Base-by-base conservation (phyloP, 2,888 invertebrate genomes). In the Andrena flavipes region DNA sequence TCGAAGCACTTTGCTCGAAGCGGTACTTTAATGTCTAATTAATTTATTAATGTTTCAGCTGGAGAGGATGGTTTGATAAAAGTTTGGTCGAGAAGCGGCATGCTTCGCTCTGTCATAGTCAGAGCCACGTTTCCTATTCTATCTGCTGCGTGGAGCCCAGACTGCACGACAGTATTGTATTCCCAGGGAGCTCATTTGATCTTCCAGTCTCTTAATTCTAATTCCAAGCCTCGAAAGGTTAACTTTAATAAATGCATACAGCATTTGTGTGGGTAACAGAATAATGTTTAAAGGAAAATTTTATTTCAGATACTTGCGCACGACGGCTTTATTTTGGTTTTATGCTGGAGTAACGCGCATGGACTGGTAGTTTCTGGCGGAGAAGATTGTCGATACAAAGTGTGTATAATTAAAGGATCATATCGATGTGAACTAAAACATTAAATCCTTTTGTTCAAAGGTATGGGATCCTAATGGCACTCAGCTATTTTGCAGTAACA, bases 61-160 rank as follows among this genome's bases (percentile, higher is more conserved):
- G 99, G 99, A 0, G 99, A 99, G 95, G 99, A 99, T 94, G 99
- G 99, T 1, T 96, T 96, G 76, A 96, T 99, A 2, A 99, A 99
- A 95, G 97, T 99, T 80, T 99, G 99, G 99, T 99, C 99, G 0
- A 95, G 99, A 63, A 98, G 97, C 91, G 99, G 99, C 16, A 97
- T 98, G 95, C 95, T 99, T 16, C 96, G 99, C 1, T 98, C 99
- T 0, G 97, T 97, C 0, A 96, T 99, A 1, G 96, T 98, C 62
- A 97, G 98, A 87, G 97, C 97, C 75, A 97, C 97, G 90, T 95
- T 96, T 71, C 97, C 99, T 0, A 96, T 99, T 76, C 97, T 98
- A 90, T 96, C 96, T 73, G 97, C 98, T 2, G 96, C 97, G 56
- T 99, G 99, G 97, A 96, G 96, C 69, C 96, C 97, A 0, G 96